phyloP scores from a whole-genome alignment of 2,113 vertebrate species.

The Brienomyrus longianalis region DNA sequence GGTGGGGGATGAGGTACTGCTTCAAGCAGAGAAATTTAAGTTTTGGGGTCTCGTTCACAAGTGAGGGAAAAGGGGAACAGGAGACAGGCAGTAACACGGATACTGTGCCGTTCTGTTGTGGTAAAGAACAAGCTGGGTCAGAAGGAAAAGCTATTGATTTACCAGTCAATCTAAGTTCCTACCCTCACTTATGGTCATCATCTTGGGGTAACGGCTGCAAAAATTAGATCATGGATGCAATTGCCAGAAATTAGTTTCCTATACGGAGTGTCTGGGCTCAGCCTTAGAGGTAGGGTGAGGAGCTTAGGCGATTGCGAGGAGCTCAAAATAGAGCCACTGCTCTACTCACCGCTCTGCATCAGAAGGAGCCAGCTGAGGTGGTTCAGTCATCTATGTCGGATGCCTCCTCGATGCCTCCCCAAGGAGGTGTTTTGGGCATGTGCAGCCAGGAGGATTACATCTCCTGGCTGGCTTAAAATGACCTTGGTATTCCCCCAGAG shows the following conservation, averaged over 20 bases:
- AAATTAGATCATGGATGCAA: not conserved
- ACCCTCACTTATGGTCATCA: not conserved
- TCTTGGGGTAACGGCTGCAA: not conserved
- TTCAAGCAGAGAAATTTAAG: too few relatives aligned
- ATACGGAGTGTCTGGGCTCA: not conserved
- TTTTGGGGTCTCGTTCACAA: too few relatives aligned
- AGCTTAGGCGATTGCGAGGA: not conserved
- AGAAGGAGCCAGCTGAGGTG: not conserved
- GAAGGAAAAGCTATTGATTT: not conserved
- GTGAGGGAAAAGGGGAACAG: too few relatives aligned
- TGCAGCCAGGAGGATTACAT: not conserved
- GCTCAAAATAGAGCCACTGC: not conserved
- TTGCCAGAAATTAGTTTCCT: not conserved
- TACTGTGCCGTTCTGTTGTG: too few relatives aligned
- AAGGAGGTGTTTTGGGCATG: not conserved
- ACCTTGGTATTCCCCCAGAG: not conserved
- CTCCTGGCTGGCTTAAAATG: not conserved
- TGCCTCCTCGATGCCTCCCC: not conserved
- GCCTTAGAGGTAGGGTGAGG: not conserved
- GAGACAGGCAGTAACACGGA: too few relatives aligned
- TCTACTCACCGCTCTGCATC: not conserved
- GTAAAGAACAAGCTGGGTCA: not conserved
- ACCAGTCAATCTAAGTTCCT: not conserved
- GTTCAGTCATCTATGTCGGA: not conserved
- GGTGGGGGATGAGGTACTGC: too few relatives aligned